phyloP scores from a whole-genome alignment of 2,113 vertebrate species.

The Microtus montanus region DNA sequence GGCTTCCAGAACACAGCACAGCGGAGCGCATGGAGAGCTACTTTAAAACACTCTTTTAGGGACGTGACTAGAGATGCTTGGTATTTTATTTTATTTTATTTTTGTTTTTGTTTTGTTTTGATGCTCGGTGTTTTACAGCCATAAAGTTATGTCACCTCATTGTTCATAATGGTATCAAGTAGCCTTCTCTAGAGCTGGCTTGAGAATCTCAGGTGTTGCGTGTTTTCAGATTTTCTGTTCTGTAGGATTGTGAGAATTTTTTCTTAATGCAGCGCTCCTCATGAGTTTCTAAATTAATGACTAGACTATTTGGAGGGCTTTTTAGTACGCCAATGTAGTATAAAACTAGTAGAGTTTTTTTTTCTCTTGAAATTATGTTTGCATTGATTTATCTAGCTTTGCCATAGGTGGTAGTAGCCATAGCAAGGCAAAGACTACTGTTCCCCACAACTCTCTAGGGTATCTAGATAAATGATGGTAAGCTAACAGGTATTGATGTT shows the following conservation, averaged over 20 bases:
- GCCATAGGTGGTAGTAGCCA: background rate
- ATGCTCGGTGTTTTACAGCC: background rate
- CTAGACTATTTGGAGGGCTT: background rate
- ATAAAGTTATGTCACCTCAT: background rate
- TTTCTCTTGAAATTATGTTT: background rate
- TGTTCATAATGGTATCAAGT: background rate
- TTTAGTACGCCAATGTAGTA: background rate
- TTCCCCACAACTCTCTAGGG: background rate
- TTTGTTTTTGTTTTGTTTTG: too few relatives aligned
- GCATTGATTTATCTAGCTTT: background rate
- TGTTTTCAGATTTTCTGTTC: background rate
- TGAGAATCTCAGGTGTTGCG: background rate
- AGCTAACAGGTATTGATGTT: background rate
- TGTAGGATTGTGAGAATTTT: background rate
- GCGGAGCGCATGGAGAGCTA: background rate
- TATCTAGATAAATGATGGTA: background rate
- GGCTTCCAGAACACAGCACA: background rate
- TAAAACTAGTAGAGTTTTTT: background rate
- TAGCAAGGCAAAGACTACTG: background rate
- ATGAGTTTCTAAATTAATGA: background rate
- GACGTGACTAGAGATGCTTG: background rate
- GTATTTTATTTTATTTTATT: background rate
- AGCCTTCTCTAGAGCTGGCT: background rate
- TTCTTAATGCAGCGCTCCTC: background rate
- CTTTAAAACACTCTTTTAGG: slow-evolving; percentile 47